Evolutionary conservation across 1,140 invertebrate species (phyloP), one percentile per base, ranked within the genome.

Genomic region (Drosophila sp.): DNA sequence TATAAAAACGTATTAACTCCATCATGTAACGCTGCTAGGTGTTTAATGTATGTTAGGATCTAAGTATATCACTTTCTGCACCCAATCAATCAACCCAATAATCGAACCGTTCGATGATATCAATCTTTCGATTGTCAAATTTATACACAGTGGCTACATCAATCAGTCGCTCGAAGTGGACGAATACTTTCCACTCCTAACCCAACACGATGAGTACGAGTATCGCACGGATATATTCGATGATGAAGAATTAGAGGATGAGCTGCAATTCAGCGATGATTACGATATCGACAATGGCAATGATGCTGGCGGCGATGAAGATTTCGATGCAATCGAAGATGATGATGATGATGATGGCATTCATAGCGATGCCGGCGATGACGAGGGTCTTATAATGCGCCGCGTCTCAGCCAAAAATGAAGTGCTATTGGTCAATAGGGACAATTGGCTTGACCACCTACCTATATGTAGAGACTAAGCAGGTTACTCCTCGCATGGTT

Each of bases 101-200:
- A 63, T 41, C 61, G 67, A 69, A 68, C 60, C 40, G 25, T 50
- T 27, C 23, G 25, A 50, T 27, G 44, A 50, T 38, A 32, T 27
- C 55, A 70, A 82, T 54, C 84, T 74, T 87, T 73, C 80, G 76
- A 66, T 89, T 84, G 74, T 84, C 73, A 80, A 77, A 82, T 90
- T 92, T 92, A 93, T 95, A 70, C 72, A 95, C 72, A 95, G 90
- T 96, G 97, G 97, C 94, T 98, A 98, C 94, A 94, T 95, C 93
- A 96, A 96, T 94, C 96, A 97, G 94, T 96, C 96, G 94, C 94
- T 95, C 94, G 96, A 96, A 93, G 96, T 97, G 93, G 96, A 97
- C 95, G 96, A 97, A 93, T 95, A 97, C 92, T 98, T 97, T 94
- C 97, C 96, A 91, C 94, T 95, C 92, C 92, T 95, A 92, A 93